A percentile compares a stretch with the other conserved stretches of the same genome.
Evolutionary conservation across 2,113 vertebrate species (phyloP).

Genomic region (Myotis davidii): DNA sequence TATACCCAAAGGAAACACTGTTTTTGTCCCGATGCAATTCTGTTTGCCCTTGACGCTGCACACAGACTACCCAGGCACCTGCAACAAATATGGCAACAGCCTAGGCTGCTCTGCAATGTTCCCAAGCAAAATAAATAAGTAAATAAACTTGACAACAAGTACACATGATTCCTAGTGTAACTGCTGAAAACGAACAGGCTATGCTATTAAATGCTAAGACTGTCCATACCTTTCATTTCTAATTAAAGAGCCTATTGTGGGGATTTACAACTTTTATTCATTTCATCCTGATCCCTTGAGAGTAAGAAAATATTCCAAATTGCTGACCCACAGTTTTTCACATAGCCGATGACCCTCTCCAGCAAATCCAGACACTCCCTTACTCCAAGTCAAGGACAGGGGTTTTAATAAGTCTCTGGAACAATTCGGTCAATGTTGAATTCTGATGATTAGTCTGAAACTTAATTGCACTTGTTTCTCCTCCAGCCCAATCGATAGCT

Average conservation of each 20-base stretch:
- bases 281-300: background rate
- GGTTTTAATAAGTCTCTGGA: conserved; percentile 20
- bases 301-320: conserved; percentile 22
- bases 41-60: background rate
- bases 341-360: background rate
- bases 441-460: conserved; percentile 59
- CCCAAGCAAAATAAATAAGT: background rate
- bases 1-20: background rate
- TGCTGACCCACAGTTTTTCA: background rate
- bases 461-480: conserved; percentile 66
- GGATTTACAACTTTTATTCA: background rate
- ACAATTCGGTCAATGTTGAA: background rate
- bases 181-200: background rate
- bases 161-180: background rate
- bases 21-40: background rate
- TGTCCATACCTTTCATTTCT: conserved; percentile 20
- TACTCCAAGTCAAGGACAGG: conserved; percentile 26
- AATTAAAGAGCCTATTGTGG: background rate
- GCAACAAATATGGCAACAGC: background rate
- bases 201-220: background rate
- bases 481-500: conserved; percentile 58
- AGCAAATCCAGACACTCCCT: background rate
- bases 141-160: background rate
- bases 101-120: background rate
- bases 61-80: background rate